A percentile compares a stretch with the other conserved stretches of the same genome.
These are phyloP conservation scores for Montipora capitata DNA, from an alignment of 92 coral and sea anemone species.

Conservation along the genomic window DNA sequence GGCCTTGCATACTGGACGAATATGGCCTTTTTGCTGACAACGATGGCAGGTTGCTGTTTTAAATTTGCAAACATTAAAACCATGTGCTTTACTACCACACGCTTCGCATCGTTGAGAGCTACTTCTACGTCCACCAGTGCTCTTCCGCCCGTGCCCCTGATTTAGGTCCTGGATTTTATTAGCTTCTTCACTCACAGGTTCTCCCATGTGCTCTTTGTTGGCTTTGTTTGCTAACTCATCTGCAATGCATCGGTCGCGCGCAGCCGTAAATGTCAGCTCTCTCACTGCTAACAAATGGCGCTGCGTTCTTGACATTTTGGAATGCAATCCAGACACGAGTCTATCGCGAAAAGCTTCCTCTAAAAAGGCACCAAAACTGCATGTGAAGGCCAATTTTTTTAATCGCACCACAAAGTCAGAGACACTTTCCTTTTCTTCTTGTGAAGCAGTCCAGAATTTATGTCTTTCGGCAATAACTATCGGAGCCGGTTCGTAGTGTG, in stretches of 20 bases:
- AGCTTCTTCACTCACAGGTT: constrained; percentile 11
- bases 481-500: too few species aligned
- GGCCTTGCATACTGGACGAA: constrained; percentile 38
- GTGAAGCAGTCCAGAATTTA: too few species aligned
- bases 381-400: constrained; percentile 18
- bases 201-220: constrained; percentile 17
- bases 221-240: constrained; percentile 31
- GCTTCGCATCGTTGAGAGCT: constrained; percentile 5
- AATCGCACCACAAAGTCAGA: too few species aligned
- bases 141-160: constrained; percentile 1
- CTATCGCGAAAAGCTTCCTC: constrained; percentile 33
- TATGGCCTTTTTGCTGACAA: constrained; percentile 44
- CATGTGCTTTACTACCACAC: constrained; percentile 40
- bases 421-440: too few species aligned
- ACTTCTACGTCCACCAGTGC: not conserved
- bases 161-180: constrained; percentile 20
- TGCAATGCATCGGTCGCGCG: constrained; percentile 36
- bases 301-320: constrained; percentile 31
- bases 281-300: constrained; percentile 19
- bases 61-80: constrained; percentile 24
- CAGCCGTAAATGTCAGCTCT: constrained; percentile 29
- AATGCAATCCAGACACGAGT: constrained; percentile 48
- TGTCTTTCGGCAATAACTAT: too few species aligned
- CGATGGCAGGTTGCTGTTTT: constrained; percentile 36
- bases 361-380: constrained; percentile 40